phyloP scores from a whole-genome alignment of 2,888 invertebrate species.

The Ceratothoa steindachneri region DNA sequence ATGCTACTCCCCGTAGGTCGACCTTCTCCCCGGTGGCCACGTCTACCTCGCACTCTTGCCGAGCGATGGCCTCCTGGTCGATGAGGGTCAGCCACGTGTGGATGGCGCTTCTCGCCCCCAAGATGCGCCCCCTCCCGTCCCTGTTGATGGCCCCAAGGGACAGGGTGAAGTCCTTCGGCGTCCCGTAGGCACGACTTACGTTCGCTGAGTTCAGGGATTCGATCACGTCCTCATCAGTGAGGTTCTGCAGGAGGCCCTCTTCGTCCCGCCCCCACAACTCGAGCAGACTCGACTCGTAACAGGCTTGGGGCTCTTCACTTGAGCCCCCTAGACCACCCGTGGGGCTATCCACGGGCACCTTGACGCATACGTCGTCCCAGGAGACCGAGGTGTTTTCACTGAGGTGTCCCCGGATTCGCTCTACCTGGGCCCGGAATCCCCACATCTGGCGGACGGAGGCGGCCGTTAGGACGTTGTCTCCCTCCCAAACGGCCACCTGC shows the following conservation, averaged over 20 bases:
- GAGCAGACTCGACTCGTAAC: constrained; percentile 64
- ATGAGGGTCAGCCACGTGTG: constrained; percentile 48
- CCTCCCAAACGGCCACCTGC: constrained; percentile 60
- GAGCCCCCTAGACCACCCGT: too few species aligned
- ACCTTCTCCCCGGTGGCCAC: constrained; percentile 74
- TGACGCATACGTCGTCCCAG: constrained; percentile 33
- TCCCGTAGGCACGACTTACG: constrained; percentile 61
- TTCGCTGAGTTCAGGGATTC: constrained; percentile 60
- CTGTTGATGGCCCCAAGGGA: constrained; percentile 62
- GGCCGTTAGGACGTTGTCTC: constrained; percentile 50
- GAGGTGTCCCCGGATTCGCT: neutral
- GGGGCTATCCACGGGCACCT: constrained; percentile 21
- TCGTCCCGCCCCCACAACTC: constrained; percentile 67
- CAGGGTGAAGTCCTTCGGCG: constrained; percentile 62
- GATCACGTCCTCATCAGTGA: constrained; percentile 63
- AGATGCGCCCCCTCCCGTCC: constrained; percentile 61
- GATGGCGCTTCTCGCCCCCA: constrained; percentile 63
- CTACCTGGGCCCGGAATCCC: neutral
- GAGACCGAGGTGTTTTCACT: neutral
- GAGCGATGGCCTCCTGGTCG: constrained; percentile 60
- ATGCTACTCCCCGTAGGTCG: constrained; percentile 29
- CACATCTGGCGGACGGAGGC: neutral
- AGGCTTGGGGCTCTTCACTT: constrained; percentile 51
- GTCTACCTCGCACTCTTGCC: constrained; percentile 60
- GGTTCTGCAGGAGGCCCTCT: constrained; percentile 55